phyloP scores from a whole-genome alignment of 2,113 vertebrate species.

The Epinephelus fuscoguttatus region DNA sequence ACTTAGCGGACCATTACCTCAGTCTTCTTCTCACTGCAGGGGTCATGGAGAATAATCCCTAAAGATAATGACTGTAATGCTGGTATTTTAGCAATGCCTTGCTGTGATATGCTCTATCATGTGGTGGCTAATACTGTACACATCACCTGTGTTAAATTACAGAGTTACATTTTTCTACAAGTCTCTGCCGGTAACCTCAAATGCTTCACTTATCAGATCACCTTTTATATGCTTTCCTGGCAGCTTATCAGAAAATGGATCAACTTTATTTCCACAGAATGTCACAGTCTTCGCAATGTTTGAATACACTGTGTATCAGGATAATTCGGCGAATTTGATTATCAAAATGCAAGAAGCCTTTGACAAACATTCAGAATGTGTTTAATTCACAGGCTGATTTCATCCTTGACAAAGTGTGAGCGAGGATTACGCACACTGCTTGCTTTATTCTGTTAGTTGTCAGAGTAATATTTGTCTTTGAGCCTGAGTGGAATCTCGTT shows the following conservation, averaged over 20 bases:
- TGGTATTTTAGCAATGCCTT: slow-evolving; percentile 21
- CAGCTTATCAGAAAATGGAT: slow-evolving; percentile 29
- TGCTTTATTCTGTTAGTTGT: slow-evolving; percentile 67
- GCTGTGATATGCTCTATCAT: slow-evolving; percentile 11
- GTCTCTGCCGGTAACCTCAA: background rate
- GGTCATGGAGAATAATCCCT: slow-evolving; percentile 41
- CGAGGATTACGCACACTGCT: slow-evolving; percentile 53
- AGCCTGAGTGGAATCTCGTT: slow-evolving; percentile 77
- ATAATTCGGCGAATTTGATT: slow-evolving; percentile 16
- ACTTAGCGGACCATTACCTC: slow-evolving; percentile 62
- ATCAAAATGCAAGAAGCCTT: slow-evolving; percentile 50
- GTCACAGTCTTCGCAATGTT: slow-evolving; percentile 32
- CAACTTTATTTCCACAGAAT: slow-evolving; percentile 15
- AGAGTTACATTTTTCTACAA: background rate
- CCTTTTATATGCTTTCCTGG: background rate
- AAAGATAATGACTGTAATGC: slow-evolving; percentile 18
- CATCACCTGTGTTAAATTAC: background rate
- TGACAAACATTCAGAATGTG: slow-evolving; percentile 46
- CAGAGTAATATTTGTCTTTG: slow-evolving; percentile 72
- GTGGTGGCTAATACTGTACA: background rate
- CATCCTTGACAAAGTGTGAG: slow-evolving; percentile 48
- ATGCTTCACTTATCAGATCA: slow-evolving; percentile 33
- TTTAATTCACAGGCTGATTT: slow-evolving; percentile 59
- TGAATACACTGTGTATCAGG: slow-evolving; percentile 26
- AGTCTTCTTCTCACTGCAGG: slow-evolving; percentile 29